Evolutionary conservation across 2,113 vertebrate species (phyloP), one percentile per base, ranked within the genome.

Genomic region (Spizaetus ornatus): DNA sequence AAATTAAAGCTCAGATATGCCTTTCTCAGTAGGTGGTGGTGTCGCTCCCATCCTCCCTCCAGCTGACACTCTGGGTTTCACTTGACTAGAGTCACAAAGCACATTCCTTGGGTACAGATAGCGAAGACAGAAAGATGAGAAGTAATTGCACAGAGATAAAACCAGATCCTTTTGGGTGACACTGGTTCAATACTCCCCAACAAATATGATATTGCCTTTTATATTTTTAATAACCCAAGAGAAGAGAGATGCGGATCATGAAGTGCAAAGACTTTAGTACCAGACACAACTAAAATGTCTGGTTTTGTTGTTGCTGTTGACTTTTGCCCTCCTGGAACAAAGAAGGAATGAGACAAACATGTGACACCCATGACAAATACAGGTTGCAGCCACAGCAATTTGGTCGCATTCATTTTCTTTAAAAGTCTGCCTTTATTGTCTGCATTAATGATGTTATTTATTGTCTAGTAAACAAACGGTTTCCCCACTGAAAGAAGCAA

Each of bases 1-100:
- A 93, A 95, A 80, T 81, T 43, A 93, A 90, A 97, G 87, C 65
- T 86, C 80, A 80, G 67, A 45, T 77, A 26, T 43, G 23, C 27
- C 32, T 88, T 87, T 96, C 69, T 34, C 43, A 91, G 45, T 93
- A 70, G 81, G 47, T 72, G 32, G 38, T 67, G 23, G 9, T 90
- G 78, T 83, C 0, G 0, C 16, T 96, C 22, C 36, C 82, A 9
- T 87, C 26, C 10, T 16, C 18, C 16, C 26, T 93, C 40, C 72
- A 88, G 26, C 16, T 77, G 71, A 47, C 59, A 23, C 79, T 31
- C 59, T 69, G 58, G 22, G 13, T 91, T 94, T 97, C 52, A 92
- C 55, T 84, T 78, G 43, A 69, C 34, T 80, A 27, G 62, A 74
- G 70, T 67, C 72, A 79, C n/a, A 80, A 85, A 79, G 32, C 50